Evolutionary conservation across 2,113 vertebrate species (phyloP).

Genomic region (Amphiprion ocellaris): DNA sequence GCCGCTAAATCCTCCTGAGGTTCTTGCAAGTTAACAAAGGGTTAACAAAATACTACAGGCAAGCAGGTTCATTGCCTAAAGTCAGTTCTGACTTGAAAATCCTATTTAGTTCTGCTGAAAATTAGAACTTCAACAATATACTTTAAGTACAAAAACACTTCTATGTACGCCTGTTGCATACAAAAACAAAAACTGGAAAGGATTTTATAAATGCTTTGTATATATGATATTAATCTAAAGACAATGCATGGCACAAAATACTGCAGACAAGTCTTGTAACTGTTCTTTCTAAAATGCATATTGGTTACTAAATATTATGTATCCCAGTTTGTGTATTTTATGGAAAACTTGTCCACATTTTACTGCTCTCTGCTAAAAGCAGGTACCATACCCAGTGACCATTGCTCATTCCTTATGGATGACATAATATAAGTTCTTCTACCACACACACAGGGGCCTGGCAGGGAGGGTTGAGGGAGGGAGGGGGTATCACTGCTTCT

Average conservation of each 20-base stretch:
- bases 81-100: slow-evolving; percentile 2
- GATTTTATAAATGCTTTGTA: too few species aligned
- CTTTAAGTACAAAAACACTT: not conserved
- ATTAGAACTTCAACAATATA: not conserved
- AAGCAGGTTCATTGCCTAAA: slow-evolving; percentile 7
- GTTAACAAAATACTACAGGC: slow-evolving; percentile 31
- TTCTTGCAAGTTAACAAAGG: slow-evolving; percentile 24
- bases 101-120: not conserved
- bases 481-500: not conserved
- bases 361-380: slow-evolving; percentile 25
- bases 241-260: not conserved
- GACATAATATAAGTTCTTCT: slow-evolving; percentile 54
- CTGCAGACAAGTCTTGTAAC: not conserved
- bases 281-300: not conserved
- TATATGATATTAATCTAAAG: too few species aligned
- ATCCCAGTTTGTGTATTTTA: slow-evolving; percentile 16
- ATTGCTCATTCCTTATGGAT: slow-evolving; percentile 54
- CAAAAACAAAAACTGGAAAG: too few species aligned
- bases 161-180: too few species aligned
- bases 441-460: slow-evolving; percentile 24
- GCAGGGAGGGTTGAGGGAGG: not conserved
- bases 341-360: slow-evolving; percentile 45
- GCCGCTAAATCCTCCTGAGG: slow-evolving; percentile 19
- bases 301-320: slow-evolving; percentile 19
- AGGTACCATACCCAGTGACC: slow-evolving; percentile 45